A percentile compares a stretch with the other conserved stretches of the same genome.
phyloP scores from a whole-genome alignment of 2,888 invertebrate genomes.

The Crioceris asparagi region DNA sequence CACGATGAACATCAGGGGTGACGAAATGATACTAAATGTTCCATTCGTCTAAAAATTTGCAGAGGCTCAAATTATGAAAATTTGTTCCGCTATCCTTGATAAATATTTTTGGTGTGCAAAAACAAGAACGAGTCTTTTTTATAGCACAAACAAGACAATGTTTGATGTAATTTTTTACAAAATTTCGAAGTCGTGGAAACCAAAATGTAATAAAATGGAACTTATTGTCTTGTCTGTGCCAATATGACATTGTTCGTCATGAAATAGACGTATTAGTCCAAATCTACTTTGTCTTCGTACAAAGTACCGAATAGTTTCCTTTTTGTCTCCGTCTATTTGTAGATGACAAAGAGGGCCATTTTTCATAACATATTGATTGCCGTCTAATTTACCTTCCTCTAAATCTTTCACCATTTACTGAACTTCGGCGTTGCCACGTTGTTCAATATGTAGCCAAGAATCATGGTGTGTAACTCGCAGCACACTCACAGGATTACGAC shows the following conservation, averaged over 20 bases:
- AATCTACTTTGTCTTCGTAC: slow-evolving; percentile 14
- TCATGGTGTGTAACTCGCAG: not conserved
- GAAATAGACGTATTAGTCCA: slow-evolving; percentile 19
- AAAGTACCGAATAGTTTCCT: slow-evolving; percentile 8
- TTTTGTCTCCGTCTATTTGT: no score
- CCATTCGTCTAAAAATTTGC: slow-evolving; percentile 8
- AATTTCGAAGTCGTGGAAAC: not conserved
- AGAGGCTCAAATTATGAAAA: slow-evolving; percentile 10
- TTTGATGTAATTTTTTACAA: not conserved
- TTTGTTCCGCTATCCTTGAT: slow-evolving; percentile 13
- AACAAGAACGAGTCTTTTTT: not conserved
- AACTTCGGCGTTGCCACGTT: slow-evolving; percentile 8
- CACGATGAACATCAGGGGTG: slow-evolving; percentile 15
- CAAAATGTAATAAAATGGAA: slow-evolving; percentile 17
- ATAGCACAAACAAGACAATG: not conserved
- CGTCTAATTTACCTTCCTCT: slow-evolving; percentile 17
- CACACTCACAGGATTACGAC: slow-evolving; percentile 9
- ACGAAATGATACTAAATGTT: slow-evolving; percentile 12
- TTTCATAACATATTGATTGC: slow-evolving; percentile 16
- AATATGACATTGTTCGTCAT: slow-evolving; percentile 22
- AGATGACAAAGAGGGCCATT: no score
- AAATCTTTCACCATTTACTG: slow-evolving; percentile 8
- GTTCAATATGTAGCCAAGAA: slow-evolving; percentile 8
- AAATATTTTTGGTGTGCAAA: no score
- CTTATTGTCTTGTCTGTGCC: slow-evolving; percentile 20